phyloP scores from a whole-genome alignment of 2,113 vertebrate species.

The Elephantulus edwardii region DNA sequence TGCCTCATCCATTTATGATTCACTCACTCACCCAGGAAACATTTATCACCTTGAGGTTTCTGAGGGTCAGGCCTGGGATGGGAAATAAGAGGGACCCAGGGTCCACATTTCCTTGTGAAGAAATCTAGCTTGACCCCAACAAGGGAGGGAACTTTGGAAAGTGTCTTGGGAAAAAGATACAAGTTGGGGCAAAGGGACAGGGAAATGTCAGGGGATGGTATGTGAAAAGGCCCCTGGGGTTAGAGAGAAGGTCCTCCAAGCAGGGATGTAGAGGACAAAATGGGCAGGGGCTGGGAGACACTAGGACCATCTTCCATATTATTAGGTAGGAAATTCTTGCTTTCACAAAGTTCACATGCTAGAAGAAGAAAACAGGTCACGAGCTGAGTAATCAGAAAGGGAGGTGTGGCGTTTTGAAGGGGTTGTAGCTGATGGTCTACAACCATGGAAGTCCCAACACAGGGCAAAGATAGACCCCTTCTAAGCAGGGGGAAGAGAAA shows the following conservation, averaged over 20 bases:
- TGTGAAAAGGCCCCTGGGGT: neutral
- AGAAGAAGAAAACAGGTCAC: no score
- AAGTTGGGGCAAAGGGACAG: neutral
- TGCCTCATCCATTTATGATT: neutral
- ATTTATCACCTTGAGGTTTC: neutral
- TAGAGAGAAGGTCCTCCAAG: neutral
- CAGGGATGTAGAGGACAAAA: no score
- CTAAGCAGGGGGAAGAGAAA: neutral
- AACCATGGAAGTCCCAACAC: no score
- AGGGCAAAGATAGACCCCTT: no score
- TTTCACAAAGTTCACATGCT: no score
- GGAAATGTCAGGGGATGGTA: neutral
- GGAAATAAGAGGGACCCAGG: neutral
- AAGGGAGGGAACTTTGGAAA: neutral
- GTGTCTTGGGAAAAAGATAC: neutral
- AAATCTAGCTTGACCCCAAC: neutral
- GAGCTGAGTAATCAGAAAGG: no score
- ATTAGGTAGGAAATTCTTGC: no score
- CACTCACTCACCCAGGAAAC: neutral
- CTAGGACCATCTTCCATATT: no score
- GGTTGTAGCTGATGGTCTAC: no score
- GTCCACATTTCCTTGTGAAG: neutral
- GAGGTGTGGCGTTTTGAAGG: no score
- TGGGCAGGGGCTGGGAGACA: no score
- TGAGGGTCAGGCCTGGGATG: accelerated